Evolutionary conservation across 64 coral and sea anemone genomes (phyloP).

Genomic region (Actinia equina): DNA sequence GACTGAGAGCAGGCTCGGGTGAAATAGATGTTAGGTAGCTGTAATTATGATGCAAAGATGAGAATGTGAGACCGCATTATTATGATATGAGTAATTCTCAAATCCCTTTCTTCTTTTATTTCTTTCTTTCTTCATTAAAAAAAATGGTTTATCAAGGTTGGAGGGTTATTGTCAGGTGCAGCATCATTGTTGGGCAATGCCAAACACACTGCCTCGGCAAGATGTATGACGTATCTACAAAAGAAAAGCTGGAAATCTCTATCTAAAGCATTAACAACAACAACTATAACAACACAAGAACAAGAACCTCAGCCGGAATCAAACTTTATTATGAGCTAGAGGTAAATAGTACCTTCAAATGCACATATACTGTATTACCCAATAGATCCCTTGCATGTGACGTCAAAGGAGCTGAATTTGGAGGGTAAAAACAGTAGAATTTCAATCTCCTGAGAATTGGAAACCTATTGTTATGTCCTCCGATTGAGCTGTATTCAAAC

Average conservation of each 20-base stretch:
- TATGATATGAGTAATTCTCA: neutral
- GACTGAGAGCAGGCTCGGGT: too few relatives aligned
- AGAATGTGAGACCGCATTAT: too few relatives aligned
- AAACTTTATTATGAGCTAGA: neutral
- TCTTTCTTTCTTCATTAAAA: neutral
- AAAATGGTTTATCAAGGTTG: conserved; percentile 41
- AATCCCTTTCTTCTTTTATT: neutral
- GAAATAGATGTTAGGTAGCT: too few relatives aligned
- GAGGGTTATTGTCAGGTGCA: conserved; percentile 61
- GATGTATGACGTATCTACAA: conserved; percentile 67
- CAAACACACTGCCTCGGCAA: conserved; percentile 62
- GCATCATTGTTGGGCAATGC: conserved; percentile 51
- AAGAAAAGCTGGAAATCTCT: conserved; percentile 46
- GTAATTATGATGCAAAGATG: too few relatives aligned
- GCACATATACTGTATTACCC: neutral
- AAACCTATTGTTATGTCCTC: too few relatives aligned
- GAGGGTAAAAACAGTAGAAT: too few relatives aligned
- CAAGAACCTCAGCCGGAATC: neutral
- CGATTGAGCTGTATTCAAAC: too few relatives aligned
- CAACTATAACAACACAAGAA: neutral
- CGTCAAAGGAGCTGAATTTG: too few relatives aligned
- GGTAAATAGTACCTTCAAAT: neutral
- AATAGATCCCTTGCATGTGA: neutral
- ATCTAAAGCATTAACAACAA: conserved; percentile 12
- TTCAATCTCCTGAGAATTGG: too few relatives aligned